Evolutionary conservation across 2,113 vertebrate genomes (phyloP), one percentile per base, ranked within the genome.

Genomic region (Balaenoptera acutorostrata): DNA sequence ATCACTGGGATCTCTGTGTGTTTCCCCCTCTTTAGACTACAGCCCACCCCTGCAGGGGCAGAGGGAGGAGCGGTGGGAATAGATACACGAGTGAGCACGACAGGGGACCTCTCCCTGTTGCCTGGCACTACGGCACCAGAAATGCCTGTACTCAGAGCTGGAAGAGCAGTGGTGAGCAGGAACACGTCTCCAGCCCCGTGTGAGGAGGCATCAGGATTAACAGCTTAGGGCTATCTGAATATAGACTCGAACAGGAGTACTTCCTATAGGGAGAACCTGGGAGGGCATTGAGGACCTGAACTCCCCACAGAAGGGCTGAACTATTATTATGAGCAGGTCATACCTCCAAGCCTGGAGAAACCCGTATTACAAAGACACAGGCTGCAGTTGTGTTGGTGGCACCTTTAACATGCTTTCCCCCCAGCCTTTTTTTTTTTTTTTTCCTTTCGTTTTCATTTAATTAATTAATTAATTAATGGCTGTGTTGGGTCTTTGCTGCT

Each of bases 11-110:
- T 83, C 10, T 14, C 15, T 3, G 5, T 46, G 39, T 23, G n/a
- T 13, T 31, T 57, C 49, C 49, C 46, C 36, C 10, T 41, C n/a
- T 41, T 59, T 41, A 23, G 11, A 27, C 21, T 39, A 12, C 49
- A 57, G 85, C 18, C 15, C 25, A 31, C 9, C 46, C 25, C 5
- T n/a, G 36, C 18, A 4, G 36, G 66, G n/a, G 49, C 6, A 0
- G 81, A 23, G 0, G 15, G 36, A 59, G 55, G 14, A 27, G n/a
- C 23, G 4, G 33, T 6, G 21, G 8, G 63, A 13, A 25, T 31
- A 33, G 85, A 8, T 55, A 1, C 1, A 14, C 7, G 27, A 6
- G 84, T 21, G n/a, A 36, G 12, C 14, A 36, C 0, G 5, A 18
- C 14, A 9, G 36, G 33, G 33, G 44, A 9, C 0, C 41, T 69